Percentiles rank a stretch among this genome's conserved stretches.
These are phyloP conservation scores for Macrophya alboannulata DNA, from an alignment of 2,888 invertebrate species.

Conservation along the genomic window DNA sequence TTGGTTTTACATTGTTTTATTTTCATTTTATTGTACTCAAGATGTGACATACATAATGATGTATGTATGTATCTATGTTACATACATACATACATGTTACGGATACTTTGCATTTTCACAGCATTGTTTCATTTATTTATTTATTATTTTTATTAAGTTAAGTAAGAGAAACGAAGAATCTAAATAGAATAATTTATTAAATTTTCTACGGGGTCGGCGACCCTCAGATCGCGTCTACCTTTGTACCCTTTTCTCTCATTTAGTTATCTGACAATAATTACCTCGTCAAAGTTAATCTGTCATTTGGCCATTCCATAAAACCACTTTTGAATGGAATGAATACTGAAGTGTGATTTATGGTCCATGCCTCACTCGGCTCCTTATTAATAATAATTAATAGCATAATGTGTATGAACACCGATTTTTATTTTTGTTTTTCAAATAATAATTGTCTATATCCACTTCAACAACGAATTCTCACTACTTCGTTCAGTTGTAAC, in stretches of 20 bases:
- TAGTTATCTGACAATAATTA: constrained; percentile 42
- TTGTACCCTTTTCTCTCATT: constrained; percentile 18
- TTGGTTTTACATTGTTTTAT: background rate
- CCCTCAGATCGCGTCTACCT: constrained; percentile 39
- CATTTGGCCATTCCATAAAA: constrained; percentile 67
- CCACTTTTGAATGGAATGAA: constrained; percentile 74
- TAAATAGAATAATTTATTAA: constrained; percentile 47
- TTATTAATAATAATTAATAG: constrained; percentile 42
- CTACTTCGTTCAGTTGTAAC: background rate
- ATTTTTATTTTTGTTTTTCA: background rate
- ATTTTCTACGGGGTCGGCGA: constrained; percentile 30
- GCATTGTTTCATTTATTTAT: background rate
- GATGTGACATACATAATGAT: constrained; percentile 24
- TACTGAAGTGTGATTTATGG: constrained; percentile 72
- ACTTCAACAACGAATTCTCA: background rate
- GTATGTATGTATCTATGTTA: background rate
- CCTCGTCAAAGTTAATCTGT: background rate
- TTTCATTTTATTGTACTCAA: constrained; percentile 38
- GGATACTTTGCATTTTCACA: constrained; percentile 16
- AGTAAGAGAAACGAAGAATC: constrained; percentile 18
- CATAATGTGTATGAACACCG: constrained; percentile 4
- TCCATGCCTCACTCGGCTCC: constrained; percentile 67
- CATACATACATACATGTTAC: background rate
- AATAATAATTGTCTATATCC: constrained; percentile 29
- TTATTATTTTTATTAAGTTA: background rate